These are phyloP conservation scores for Talpa occidentalis DNA, from an alignment of 2,113 vertebrate species.

Conservation along the genomic window DNA sequence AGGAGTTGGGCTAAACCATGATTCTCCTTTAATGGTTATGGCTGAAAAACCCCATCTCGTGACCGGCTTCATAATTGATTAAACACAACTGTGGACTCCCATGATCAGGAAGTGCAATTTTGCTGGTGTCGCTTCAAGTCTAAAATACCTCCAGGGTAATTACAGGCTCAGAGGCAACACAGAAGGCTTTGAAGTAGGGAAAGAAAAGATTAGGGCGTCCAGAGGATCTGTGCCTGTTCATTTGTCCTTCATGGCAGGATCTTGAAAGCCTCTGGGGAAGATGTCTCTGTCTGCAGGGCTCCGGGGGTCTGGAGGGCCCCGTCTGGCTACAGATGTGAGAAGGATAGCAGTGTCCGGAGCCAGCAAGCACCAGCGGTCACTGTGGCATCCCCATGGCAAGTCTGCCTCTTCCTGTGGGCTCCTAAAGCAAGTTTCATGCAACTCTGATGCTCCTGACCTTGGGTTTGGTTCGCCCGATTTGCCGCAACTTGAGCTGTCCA, in stretches of 20 bases:
- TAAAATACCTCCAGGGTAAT: conserved; percentile 90
- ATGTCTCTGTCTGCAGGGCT: conserved; percentile 64
- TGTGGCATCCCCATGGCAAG: conserved; percentile 59
- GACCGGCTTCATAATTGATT: conserved; percentile 89
- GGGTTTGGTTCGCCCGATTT: conserved; percentile 81
- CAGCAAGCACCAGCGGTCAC: conserved; percentile 84
- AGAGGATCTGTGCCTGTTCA: conserved; percentile 80
- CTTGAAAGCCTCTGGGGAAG: conserved; percentile 70
- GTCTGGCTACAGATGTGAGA: conserved; percentile 82
- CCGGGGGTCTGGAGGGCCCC: neutral
- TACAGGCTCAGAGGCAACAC: conserved; percentile 83
- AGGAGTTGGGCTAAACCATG: conserved; percentile 77
- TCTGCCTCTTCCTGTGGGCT: conserved; percentile 75
- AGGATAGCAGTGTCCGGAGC: conserved; percentile 64
- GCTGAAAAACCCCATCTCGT: conserved; percentile 86
- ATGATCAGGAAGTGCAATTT: conserved; percentile 87
- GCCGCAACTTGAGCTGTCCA: conserved; percentile 73
- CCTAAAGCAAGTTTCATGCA: conserved; percentile 85
- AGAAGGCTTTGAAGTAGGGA: conserved; percentile 87
- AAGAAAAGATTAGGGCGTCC: conserved; percentile 86
- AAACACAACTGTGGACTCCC: conserved; percentile 87
- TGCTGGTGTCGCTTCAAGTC: conserved; percentile 84
- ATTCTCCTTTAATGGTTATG: conserved; percentile 80
- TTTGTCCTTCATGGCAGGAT: conserved; percentile 84
- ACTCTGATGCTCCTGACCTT: conserved; percentile 81